These are phyloP conservation scores for Lysandra bellargus DNA, from an alignment of 2,888 invertebrate genomes.

Conservation along the genomic window DNA sequence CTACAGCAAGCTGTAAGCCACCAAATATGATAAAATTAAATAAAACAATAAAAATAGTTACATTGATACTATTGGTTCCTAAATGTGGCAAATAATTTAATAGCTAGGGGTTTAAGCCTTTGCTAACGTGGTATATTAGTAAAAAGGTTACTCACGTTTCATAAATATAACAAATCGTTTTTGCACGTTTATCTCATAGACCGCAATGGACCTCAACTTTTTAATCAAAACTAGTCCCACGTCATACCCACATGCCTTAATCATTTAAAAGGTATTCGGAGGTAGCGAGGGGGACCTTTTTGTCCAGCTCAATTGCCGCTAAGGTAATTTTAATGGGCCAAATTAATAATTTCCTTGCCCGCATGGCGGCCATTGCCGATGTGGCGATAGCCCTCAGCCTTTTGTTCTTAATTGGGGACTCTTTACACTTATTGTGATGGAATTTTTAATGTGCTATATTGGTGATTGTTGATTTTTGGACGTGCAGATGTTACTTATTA, in stretches of 20 bases:
- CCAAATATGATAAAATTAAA: no score
- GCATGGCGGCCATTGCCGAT: constrained; percentile 46
- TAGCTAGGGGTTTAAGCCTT: no score
- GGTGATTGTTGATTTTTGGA: constrained; percentile 33
- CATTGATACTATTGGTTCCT: no score
- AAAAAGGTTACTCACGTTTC: not conserved
- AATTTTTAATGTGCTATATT: constrained; percentile 43
- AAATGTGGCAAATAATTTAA: no score
- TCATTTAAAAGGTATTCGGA: constrained; percentile 47
- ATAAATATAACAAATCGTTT: not conserved
- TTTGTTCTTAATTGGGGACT: constrained; percentile 48
- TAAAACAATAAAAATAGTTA: no score
- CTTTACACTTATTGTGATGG: constrained; percentile 48
- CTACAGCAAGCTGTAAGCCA: no score
- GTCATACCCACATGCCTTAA: constrained; percentile 37
- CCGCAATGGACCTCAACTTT: not conserved
- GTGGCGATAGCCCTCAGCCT: constrained; percentile 38
- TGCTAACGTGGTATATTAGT: no score
- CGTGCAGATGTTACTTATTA: constrained; percentile 7
- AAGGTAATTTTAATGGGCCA: constrained; percentile 55
- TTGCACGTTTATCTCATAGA: not conserved
- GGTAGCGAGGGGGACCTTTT: constrained; percentile 47
- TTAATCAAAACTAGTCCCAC: constrained; percentile 29
- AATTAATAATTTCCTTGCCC: constrained; percentile 55
- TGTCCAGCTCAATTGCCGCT: constrained; percentile 47